Evolutionary conservation across 2,888 invertebrate genomes (phyloP), one percentile per base, ranked within the genome.

Genomic region (Zygothrica quintamaculata): DNA sequence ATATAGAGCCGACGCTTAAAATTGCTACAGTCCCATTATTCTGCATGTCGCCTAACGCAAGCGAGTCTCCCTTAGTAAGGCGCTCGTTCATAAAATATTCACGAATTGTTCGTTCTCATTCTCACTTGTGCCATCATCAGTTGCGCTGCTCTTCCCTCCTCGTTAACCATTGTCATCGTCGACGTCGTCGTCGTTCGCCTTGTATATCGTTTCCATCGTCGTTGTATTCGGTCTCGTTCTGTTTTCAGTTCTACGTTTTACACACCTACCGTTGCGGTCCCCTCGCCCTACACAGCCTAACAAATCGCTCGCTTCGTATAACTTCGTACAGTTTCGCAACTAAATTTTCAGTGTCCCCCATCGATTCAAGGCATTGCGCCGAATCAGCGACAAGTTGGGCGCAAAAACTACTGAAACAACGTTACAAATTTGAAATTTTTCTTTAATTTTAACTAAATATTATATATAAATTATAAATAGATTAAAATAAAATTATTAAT

Each of bases 91-190:
- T 87, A 18, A 88, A 87, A 85, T 81, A 87, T 88, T 88, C 71
- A 87, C 86, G 87, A 87, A 87, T 87, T 77, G 60, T 44, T 77
- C 79, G 87, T 84, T 77, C 87, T 87, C 88, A 70, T 77, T 87
- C 87, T 74, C 86, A 59, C 88, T 46, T 55, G 65, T 69, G 69
- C 67, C 69, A 37, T 42, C 37, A 43, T 47, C 51, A 62, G 39
- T 43, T 44, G 57, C 47, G 44, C 55, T 60, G 56, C 73, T 77
- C 67, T 73, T 57, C 64, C 60, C 65, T 50, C 48, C 47, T 43
- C 64, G 43, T 58, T 58, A 58, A 40, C 58, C 36, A 31, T 37
- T 40, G 39, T 36, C 56, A 50, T 53, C 53, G 50, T 46, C 52
- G 43, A 44, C 52, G 15, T 58, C 36, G 29, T 62, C 52, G 37